Base-by-base conservation (phyloP, 1,140 invertebrate genomes). In the Drosophila obscura region DNA sequence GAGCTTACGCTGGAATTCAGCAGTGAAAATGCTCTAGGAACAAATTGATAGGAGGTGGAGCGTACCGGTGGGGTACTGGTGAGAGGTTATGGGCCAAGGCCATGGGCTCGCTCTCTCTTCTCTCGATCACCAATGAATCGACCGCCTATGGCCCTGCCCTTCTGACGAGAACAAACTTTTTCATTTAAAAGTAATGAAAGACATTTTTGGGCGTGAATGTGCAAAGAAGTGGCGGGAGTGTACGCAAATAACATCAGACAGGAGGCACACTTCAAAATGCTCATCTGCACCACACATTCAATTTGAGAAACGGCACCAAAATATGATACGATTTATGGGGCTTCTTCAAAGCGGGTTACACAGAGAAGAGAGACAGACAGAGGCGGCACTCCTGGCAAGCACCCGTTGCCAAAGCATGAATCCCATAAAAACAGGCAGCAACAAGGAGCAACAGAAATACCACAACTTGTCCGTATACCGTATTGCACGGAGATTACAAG, bases 261-360 rank as follows among this genome's bases (percentile, higher is more conserved):
- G 16, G 15, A 46, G 16, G 15, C 31, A n/a, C 66, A 69, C 66
- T 69, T 69, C 44, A 68, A 26, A 57, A 69, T 73, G 71, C 51
- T 73, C 72, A 59, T 74, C 58, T 74, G 71, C 69, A 64, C 56
- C 43, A 73, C 77, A 74, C 64, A 73, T 77, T 85, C 63, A 81
- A 84, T 74, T 84, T 77, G 57, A 63, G 67, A 48, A 77, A 61
- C 63, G 53, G 43, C 22, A 61, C 65, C 57, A 75, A 68, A 83
- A 75, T 78, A 73, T 71, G 60, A 81, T 74, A 67, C 67, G 82
- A 84, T 84, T 85, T 84, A 84, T 74, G 77, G 60, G 43, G 57
- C 31, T 53, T 58, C 26, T 58, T 71, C 57, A 52, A 46, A 48
- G 19, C 22, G 43, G 24, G 35, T 9, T 1, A 28, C 26, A 28